These are phyloP conservation scores for Rostratula benghalensis DNA, from an alignment of 2,113 vertebrate genomes.

Conservation along the genomic window DNA sequence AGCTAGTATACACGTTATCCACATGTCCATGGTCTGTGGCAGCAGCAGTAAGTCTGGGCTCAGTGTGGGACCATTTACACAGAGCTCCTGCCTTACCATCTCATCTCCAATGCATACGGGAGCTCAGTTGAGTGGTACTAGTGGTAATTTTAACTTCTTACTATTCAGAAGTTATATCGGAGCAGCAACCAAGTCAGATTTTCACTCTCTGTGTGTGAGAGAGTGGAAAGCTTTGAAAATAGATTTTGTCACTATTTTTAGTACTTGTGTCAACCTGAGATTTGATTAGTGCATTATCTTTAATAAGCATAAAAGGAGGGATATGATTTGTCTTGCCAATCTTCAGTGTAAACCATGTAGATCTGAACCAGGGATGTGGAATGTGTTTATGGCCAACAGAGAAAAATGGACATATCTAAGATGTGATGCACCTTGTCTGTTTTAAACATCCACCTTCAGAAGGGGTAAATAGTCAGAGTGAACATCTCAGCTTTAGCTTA, in stretches of 20 bases:
- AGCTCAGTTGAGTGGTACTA: background rate
- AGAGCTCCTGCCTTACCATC: background rate
- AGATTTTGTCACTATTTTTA: background rate
- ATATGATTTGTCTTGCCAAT: background rate
- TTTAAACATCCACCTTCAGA: background rate
- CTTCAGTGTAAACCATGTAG: background rate
- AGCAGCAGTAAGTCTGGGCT: background rate
- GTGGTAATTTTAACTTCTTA: background rate
- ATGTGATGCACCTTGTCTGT: background rate
- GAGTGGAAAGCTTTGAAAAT: background rate
- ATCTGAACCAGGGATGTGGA: background rate
- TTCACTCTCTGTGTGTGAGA: background rate
- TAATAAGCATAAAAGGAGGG: background rate
- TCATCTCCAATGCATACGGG: fast-evolving
- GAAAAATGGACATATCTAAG: background rate
- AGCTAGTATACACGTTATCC: background rate
- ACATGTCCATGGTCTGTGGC: background rate
- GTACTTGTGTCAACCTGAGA: background rate
- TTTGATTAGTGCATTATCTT: background rate
- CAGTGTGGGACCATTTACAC: background rate
- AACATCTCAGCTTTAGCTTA: background rate
- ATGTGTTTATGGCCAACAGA: background rate
- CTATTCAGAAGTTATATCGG: background rate
- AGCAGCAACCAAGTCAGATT: background rate
- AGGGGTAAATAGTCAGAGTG: background rate